Evolutionary conservation across 2,888 invertebrate species (phyloP), one percentile per base, ranked within the genome.

Genomic region (Aspidapion aeneum): DNA sequence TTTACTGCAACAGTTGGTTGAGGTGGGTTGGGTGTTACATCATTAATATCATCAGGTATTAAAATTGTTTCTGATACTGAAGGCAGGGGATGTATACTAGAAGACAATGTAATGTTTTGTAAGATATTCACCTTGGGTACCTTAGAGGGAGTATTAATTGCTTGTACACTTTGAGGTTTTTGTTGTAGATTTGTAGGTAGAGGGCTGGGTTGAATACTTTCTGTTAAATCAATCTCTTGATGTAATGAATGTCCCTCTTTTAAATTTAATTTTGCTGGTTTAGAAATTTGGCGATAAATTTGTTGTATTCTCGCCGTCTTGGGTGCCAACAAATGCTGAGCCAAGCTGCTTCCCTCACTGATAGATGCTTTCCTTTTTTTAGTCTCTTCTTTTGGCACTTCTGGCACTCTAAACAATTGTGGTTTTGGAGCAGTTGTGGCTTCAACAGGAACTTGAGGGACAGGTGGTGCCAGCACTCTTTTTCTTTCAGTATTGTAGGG

Each of bases 401-500:
- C 78, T 9, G 77, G 75, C 57, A 77, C 70, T 62, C 77, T 71
- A 72, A 78, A 79, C 54, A 74, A 68, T 56, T 61, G 70, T 58
- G 63, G 58, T 68, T 70, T 76, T 74, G 66, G 69, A 9, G 51
- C 71, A 19, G 66, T 58, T 49, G 57, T 18, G 5, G 57, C 58
- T 49, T 49, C 48, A 19, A 65, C 21, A 19, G 66, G 61, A 12
- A 63, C 19, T 22, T 64, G 63, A 9, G 62, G 35, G 55, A 63
- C 58, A 48, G 71, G 61, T 21, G 75, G 70, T 57, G 64, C 59
- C 35, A 70, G 61, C 21, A 75, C 69, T 65, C 78, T 72, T 74
- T 80, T 81, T 55, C 79, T 72, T 67, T 79, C 81, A 56, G 84
- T 85, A 67, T 81, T 80, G 21, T 78, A 71, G 22, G 84, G 82